A percentile compares a stretch with the other conserved stretches of the same genome.
Conservation (phyloP, 2,113 vertebrate genomes). For the Misgurnus mizolepis region DNA sequence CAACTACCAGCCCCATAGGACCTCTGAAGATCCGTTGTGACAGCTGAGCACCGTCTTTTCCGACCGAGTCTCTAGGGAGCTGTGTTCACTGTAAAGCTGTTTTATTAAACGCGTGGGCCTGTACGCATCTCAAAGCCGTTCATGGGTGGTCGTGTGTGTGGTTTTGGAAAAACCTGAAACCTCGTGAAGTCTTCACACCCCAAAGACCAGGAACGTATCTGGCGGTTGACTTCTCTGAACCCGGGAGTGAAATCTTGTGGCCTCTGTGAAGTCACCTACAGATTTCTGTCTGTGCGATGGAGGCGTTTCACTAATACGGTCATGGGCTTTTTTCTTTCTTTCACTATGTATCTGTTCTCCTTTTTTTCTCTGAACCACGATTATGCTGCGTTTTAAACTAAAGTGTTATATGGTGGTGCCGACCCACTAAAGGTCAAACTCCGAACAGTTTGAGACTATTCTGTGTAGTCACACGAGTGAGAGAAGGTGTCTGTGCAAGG, state of each 20-base stretch:
- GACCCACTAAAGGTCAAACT: background rate
- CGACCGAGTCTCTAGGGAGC: background rate
- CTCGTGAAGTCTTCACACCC: background rate
- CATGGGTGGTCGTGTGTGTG: constrained; percentile 39
- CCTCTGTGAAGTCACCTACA: constrained; percentile 45
- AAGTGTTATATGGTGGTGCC: constrained; percentile 22
- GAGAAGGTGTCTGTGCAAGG: background rate
- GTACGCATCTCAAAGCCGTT: background rate
- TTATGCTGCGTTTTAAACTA: constrained; percentile 12
- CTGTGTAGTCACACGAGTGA: background rate
- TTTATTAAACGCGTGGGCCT: background rate
- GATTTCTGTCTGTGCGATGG: constrained; percentile 37
- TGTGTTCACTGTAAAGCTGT: background rate
- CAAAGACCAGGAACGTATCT: constrained; percentile 17
- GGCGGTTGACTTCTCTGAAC: constrained; percentile 12
- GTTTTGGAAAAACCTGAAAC: constrained; percentile 53
- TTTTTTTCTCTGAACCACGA: constrained; percentile 11
- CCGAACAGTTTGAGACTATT: background rate
- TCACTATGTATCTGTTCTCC: constrained; percentile 16
- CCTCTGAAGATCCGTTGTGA: background rate
- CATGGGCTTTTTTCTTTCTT: constrained; percentile 20
- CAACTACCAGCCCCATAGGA: background rate
- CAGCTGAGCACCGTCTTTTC: background rate
- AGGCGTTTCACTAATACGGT: constrained; percentile 39
- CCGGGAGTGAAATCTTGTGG: constrained; percentile 39